Base-by-base conservation (phyloP, 2,888 invertebrate species). In the Auanema sp. region DNA sequence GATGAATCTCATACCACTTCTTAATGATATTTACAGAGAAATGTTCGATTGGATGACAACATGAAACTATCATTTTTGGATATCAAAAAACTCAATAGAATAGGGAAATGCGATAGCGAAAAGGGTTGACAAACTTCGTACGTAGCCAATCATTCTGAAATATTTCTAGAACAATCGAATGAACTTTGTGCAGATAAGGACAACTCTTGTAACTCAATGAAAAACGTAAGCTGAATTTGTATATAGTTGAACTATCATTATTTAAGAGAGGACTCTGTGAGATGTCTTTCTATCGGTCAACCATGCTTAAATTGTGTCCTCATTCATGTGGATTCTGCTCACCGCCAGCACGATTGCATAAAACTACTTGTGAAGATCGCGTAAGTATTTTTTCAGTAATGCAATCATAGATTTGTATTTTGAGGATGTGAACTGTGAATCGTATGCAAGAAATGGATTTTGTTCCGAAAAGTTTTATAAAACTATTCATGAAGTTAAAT, bases 61-160 rank as follows among this genome's bases (percentile, higher is more conserved):
- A 62, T 75, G 71, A 60, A 66, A 24, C 68, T 77, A 58, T 70
- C 72, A 23, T 43, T 44, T 8, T 65, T 68, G 5, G 77, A 77
- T 44, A 72, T 77, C 25, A 54, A 52, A n/a, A 76, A 75, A 53
- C 44, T 77, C 58, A 70, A 71, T 24, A 62, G 69, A 52, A 51
- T 77, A 16, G 75, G 76, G 4, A 69, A 72, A 23, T 77, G 77
- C 43, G 33, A 54, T 33, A 23, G 42, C 4, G 47, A 40, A 18
- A 47, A 24, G 24, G 33, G 33, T 40, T 12, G 0, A 5, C 8
- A 8, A 33, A 33, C 33, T 8, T 33, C 33, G 8, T 33, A 5
- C 4, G 8, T 33, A 33, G 8, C 33, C 33, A 33, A 3, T 5
- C 33, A 5, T 33, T 8, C 33, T 5, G 33, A 33, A 33, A 33